phyloP scores from a whole-genome alignment of 92 coral and sea anemone genomes.

The Paragorgia papillata region DNA sequence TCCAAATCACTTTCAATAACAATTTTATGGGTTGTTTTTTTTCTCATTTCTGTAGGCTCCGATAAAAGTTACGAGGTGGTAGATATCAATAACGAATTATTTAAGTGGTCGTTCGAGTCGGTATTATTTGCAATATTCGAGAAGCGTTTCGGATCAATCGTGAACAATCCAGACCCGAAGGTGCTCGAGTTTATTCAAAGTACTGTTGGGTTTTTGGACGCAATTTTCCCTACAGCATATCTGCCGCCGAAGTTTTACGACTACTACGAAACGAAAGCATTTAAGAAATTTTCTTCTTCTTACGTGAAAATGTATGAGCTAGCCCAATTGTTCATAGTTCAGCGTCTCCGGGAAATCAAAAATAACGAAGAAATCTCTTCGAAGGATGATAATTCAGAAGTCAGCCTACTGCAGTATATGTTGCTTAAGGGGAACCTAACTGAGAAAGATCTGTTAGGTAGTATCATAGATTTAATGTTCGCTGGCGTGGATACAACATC shows the following conservation, averaged over 20 bases:
- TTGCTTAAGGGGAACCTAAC: conserved; percentile 65
- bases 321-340: conserved; percentile 57
- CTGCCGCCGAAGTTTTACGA: conserved; percentile 61
- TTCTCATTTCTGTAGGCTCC: neutral
- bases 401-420: conserved; percentile 62
- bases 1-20: no score
- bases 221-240: conserved; percentile 8
- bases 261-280: conserved; percentile 61
- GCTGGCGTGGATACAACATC: conserved; percentile 85
- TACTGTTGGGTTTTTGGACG: conserved; percentile 50
- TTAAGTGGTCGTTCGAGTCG: conserved; percentile 81
- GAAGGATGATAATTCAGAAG: conserved; percentile 17
- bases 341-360: conserved; percentile 49
- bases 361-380: neutral
- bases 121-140: conserved; percentile 72
- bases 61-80: conserved; percentile 45
- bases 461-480: conserved; percentile 67
- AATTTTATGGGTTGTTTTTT: no score
- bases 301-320: conserved; percentile 65
- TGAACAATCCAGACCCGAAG: conserved; percentile 45
- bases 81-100: conserved; percentile 61
- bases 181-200: conserved; percentile 59
- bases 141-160: conserved; percentile 62
- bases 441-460: conserved; percentile 61
- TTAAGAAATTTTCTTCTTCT: conserved; percentile 43